Conservation (phyloP, 2,888 invertebrate species). For the Rotaria macrura region DNA sequence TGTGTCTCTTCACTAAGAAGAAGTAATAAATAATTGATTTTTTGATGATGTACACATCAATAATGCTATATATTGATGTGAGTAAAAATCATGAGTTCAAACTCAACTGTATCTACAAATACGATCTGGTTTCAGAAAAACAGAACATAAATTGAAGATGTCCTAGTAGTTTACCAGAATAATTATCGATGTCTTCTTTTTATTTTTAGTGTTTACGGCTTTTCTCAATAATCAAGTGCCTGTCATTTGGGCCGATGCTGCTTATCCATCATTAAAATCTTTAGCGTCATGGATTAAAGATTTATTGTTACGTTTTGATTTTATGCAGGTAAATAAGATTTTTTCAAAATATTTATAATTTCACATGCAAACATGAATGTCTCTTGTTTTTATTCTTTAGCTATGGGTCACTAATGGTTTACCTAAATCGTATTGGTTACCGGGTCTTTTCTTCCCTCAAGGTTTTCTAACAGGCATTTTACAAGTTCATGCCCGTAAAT, state of each 20-base stretch:
- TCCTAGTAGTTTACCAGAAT: no score
- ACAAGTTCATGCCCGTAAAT: slow-evolving; percentile 50
- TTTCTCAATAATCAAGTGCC: slow-evolving; percentile 74
- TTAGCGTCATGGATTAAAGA: slow-evolving; percentile 77
- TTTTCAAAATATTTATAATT: no score
- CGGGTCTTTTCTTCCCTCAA: slow-evolving; percentile 51
- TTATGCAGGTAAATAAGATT: slow-evolving; percentile 58
- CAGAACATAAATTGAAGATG: no score
- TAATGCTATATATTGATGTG: no score
- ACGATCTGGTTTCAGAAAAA: no score
- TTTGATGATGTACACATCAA: no score
- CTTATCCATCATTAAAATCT: slow-evolving; percentile 75
- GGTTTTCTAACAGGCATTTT: slow-evolving; percentile 51
- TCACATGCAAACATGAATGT: background rate
- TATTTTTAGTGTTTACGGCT: slow-evolving; percentile 59
- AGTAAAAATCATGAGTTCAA: no score
- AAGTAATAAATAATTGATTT: no score
- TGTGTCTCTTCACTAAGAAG: no score
- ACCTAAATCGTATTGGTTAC: slow-evolving; percentile 50
- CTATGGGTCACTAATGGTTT: slow-evolving; percentile 47
- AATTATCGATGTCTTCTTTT: no score
- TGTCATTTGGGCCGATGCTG: slow-evolving; percentile 64
- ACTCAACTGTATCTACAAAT: no score
- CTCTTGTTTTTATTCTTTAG: slow-evolving; percentile 18
- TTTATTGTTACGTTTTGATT: slow-evolving; percentile 67